phyloP scores from a whole-genome alignment of 2,888 invertebrate species.

The Sinodicranocentrus sp. region DNA sequence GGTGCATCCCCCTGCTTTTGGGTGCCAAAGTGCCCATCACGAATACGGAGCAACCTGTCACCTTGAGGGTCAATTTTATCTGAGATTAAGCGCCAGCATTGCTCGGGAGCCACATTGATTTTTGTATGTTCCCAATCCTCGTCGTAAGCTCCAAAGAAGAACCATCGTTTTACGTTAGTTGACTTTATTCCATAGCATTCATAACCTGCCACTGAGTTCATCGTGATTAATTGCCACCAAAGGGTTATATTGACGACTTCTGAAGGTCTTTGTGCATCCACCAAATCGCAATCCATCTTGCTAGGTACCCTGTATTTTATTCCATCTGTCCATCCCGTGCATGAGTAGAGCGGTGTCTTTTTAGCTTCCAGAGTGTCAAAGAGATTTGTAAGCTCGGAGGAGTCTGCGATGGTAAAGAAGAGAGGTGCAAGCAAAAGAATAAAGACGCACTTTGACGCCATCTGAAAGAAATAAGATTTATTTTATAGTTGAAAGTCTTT shows the following conservation, averaged over 20 bases:
- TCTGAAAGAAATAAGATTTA: background rate
- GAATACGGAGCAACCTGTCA: background rate
- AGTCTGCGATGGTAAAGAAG: background rate
- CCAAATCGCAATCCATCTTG: slow-evolving; percentile 3
- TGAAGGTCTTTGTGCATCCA: slow-evolving; percentile 3
- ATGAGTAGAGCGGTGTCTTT: slow-evolving; percentile 3
- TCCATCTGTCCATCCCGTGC: slow-evolving; percentile 10
- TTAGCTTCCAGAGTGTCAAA: slow-evolving; percentile 22
- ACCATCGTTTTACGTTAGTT: background rate
- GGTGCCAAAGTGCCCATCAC: slow-evolving; percentile 28
- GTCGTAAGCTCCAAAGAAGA: slow-evolving; percentile 11
- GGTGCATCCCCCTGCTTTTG: background rate
- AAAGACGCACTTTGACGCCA: background rate
- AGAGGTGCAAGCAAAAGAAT: background rate
- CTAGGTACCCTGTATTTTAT: slow-evolving; percentile 14
- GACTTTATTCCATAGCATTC: slow-evolving; percentile 26
- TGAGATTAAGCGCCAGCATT: slow-evolving; percentile 12
- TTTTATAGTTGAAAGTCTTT: background rate
- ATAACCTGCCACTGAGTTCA: background rate
- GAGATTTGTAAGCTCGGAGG: background rate
- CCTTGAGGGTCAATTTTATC: slow-evolving; percentile 22
- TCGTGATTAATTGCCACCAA: slow-evolving; percentile 25
- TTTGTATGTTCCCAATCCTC: background rate
- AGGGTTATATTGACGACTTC: slow-evolving; percentile 16
- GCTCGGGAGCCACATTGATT: background rate